These are phyloP conservation scores for Heliconius hermathena DNA, from an alignment of 1,140 invertebrate species.

Conservation along the genomic window DNA sequence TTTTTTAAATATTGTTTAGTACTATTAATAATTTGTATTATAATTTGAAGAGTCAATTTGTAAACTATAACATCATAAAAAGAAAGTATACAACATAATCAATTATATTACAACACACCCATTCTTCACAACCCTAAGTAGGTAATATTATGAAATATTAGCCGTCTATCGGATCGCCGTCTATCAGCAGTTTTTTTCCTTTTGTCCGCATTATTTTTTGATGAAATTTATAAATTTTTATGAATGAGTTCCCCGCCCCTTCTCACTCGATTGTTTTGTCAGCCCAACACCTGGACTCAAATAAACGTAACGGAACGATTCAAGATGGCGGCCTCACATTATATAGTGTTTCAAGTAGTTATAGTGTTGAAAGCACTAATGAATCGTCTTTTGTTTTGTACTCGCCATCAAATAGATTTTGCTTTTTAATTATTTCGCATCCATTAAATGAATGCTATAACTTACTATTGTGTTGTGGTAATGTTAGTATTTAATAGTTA, in stretches of 20 bases:
- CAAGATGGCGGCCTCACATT: conserved; percentile 55
- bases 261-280: conserved; percentile 78
- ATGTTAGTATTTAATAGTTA: not conserved
- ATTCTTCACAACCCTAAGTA: conserved; percentile 74
- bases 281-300: conserved; percentile 77
- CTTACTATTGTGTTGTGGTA: not conserved
- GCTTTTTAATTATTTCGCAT: conserved; percentile 17
- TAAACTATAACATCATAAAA: not conserved
- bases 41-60: not conserved
- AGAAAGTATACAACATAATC: conserved; percentile 53
- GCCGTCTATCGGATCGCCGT: conserved; percentile 59
- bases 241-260: conserved; percentile 71
- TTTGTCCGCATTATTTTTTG: conserved; percentile 72
- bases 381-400: conserved; percentile 26
- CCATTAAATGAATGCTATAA: not conserved
- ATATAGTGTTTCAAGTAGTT: conserved; percentile 14
- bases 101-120: conserved; percentile 74
- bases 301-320: conserved; percentile 69
- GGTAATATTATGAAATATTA: conserved; percentile 81
- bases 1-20: no score
- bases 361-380: conserved; percentile 34
- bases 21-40: no score
- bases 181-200: conserved; percentile 49
- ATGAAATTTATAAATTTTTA: conserved; percentile 70
- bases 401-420: conserved; percentile 19